Evolutionary conservation across 2,888 invertebrate genomes (phyloP).

Genomic region (Pyrocoelia pectoralis): DNA sequence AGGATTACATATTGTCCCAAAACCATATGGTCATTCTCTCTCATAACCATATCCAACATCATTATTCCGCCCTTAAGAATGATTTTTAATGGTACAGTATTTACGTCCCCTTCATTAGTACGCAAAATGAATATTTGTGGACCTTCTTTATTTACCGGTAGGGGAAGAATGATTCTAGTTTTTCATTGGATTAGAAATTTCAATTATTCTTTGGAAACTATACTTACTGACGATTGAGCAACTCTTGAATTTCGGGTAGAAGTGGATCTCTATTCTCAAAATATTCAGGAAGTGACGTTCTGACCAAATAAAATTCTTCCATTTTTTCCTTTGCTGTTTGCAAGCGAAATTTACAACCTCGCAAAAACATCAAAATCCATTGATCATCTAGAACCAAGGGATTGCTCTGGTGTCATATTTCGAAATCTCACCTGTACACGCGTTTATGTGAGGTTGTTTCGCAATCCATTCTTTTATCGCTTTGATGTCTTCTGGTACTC

Average conservation of each 20-base stretch:
- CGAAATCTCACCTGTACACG: background rate
- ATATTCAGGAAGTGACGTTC: conserved; percentile 12
- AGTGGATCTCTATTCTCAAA: conserved; percentile 18
- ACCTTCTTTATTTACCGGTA: background rate
- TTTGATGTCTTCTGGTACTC: conserved; percentile 59
- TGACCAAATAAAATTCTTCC: conserved; percentile 26
- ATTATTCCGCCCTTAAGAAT: background rate
- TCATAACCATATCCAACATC: background rate
- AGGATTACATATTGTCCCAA: background rate
- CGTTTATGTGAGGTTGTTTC: conserved; percentile 64
- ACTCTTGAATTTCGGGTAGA: conserved; percentile 13
- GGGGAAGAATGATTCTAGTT: background rate
- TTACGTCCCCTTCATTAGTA: background rate
- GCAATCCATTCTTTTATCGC: conserved; percentile 63
- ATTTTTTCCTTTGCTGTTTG: conserved; percentile 26
- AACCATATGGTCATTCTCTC: background rate
- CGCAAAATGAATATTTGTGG: background rate
- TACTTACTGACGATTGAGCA: conserved; percentile 23
- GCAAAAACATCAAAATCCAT: conserved; percentile 18
- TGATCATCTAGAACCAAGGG: conserved; percentile 22
- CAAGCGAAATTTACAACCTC: conserved; percentile 25
- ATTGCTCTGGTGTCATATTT: background rate
- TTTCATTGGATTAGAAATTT: background rate
- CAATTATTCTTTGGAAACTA: background rate
- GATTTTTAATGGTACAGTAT: background rate